These are phyloP conservation scores for Heliothis subflexa DNA, from an alignment of 1,140 invertebrate genomes.

Conservation along the genomic window DNA sequence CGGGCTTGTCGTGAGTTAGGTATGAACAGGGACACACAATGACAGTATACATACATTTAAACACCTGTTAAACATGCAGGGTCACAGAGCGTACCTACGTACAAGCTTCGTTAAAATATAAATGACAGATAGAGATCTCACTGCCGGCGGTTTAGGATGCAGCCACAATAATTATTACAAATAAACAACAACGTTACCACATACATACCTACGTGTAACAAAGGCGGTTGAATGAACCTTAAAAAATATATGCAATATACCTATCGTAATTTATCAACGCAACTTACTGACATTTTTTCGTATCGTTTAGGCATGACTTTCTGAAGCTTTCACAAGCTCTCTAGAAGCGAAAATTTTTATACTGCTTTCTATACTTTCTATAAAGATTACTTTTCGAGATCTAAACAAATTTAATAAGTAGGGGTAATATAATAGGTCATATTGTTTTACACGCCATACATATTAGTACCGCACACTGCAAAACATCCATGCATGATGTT, in stretches of 20 bases:
- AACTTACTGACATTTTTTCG: background rate
- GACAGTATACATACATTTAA: conserved; percentile 81
- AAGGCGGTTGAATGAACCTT: conserved; percentile 69
- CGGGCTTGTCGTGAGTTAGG: conserved; percentile 81
- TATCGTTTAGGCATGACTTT: too few relatives aligned
- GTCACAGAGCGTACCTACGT: conserved; percentile 76
- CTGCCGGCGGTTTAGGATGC: conserved; percentile 73
- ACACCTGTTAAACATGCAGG: conserved; percentile 84
- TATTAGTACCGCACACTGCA: too few relatives aligned
- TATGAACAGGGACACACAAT: conserved; percentile 78
- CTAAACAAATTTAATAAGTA: too few relatives aligned
- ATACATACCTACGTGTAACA: conserved; percentile 63
- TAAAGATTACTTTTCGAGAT: background rate
- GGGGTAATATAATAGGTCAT: too few relatives aligned
- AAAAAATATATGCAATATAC: too few relatives aligned
- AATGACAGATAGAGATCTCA: conserved; percentile 80
- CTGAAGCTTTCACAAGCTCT: too few relatives aligned
- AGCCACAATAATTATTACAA: conserved; percentile 68
- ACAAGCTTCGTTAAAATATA: conserved; percentile 74
- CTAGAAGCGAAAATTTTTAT: too few relatives aligned
- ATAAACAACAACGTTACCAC: conserved; percentile 56
- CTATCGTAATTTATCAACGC: background rate
- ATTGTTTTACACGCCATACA: too few relatives aligned
- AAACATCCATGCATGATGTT: too few relatives aligned
- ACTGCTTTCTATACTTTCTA: background rate